phyloP scores from a whole-genome alignment of 2,888 invertebrate species.

The Apodemia duryi region DNA sequence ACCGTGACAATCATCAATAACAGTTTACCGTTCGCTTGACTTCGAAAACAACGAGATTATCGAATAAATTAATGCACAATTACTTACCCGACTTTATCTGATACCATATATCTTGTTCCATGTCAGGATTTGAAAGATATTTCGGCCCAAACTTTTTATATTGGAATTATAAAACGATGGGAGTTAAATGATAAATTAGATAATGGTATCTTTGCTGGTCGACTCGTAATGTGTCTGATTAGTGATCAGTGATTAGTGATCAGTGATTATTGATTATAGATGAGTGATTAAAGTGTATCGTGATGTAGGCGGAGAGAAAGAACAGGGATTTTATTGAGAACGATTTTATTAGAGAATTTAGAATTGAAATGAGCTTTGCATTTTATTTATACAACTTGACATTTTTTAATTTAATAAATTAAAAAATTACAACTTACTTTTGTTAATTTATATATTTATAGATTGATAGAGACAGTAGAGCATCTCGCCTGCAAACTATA shows the following conservation, averaged over 20 bases:
- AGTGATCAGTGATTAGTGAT: constrained; percentile 9
- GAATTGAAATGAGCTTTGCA: too few species aligned
- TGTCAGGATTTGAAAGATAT: constrained; percentile 8
- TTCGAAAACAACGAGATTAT: constrained; percentile 48
- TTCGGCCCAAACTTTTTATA: constrained; percentile 8
- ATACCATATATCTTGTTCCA: constrained; percentile 18
- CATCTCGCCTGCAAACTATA: too few species aligned
- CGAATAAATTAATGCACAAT: constrained; percentile 38
- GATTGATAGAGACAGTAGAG: too few species aligned
- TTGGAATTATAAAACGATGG: constrained; percentile 19
- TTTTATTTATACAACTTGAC: too few species aligned
- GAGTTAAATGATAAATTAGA: constrained; percentile 1
- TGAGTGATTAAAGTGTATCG: too few species aligned
- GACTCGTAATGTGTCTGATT: constrained; percentile 7
- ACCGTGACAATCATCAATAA: constrained; percentile 67
- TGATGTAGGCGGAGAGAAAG: too few species aligned
- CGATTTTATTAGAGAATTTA: too few species aligned
- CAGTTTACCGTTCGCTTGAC: constrained; percentile 52
- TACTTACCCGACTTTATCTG: constrained; percentile 11
- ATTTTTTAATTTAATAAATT: too few species aligned
- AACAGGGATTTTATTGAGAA: too few species aligned
- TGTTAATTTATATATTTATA: too few species aligned
- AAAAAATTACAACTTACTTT: too few species aligned
- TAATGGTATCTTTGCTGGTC: neutral
- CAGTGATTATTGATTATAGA: too few species aligned